Evolutionary conservation across 2,113 vertebrate genomes (phyloP).

Genomic region (Salvelinus sp.): DNA sequence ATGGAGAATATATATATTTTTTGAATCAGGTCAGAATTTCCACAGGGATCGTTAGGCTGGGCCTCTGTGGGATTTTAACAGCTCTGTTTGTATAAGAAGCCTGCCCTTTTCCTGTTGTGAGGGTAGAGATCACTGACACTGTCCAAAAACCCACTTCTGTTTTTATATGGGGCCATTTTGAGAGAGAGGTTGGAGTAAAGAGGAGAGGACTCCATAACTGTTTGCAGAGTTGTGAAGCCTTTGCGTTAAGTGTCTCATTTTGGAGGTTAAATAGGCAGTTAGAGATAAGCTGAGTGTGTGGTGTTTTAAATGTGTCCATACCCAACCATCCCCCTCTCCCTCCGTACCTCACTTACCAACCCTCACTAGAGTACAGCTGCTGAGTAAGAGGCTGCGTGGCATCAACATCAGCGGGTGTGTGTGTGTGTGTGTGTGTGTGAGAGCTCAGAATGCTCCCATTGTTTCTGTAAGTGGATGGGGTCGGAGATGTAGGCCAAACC

Average conservation of each 20-base stretch:
- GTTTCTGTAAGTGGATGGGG: conserved; percentile 25
- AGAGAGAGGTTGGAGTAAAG: conserved; percentile 4
- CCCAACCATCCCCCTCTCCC: no score
- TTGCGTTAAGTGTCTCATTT: conserved; percentile 30
- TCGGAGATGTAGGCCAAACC: conserved; percentile 3
- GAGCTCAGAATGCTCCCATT: conserved; percentile 45
- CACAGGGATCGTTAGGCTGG: neutral
- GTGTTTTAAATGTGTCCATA: conserved; percentile 2
- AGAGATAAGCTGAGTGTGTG: conserved; percentile 12
- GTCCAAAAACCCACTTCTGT: conserved; percentile 3
- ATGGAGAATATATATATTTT: conserved; percentile 9
- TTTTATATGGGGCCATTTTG: conserved; percentile 4
- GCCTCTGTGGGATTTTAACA: neutral
- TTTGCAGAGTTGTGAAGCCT: conserved; percentile 37
- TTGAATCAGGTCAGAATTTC: neutral
- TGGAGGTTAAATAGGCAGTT: conserved; percentile 41
- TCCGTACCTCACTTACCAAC: neutral
- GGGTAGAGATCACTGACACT: conserved; percentile 15
- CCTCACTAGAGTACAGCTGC: conserved; percentile 21
- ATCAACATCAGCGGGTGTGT: conserved; percentile 42
- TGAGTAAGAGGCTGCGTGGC: conserved; percentile 50
- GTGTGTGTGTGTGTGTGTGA: conserved; percentile 8
- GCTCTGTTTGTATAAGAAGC: conserved; percentile 28
- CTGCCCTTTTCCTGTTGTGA: conserved; percentile 24
- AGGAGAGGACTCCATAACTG: conserved; percentile 27